Conservation (phyloP, 2,797 vertebrate genomes). For the Heliangelus exortis region DNA sequence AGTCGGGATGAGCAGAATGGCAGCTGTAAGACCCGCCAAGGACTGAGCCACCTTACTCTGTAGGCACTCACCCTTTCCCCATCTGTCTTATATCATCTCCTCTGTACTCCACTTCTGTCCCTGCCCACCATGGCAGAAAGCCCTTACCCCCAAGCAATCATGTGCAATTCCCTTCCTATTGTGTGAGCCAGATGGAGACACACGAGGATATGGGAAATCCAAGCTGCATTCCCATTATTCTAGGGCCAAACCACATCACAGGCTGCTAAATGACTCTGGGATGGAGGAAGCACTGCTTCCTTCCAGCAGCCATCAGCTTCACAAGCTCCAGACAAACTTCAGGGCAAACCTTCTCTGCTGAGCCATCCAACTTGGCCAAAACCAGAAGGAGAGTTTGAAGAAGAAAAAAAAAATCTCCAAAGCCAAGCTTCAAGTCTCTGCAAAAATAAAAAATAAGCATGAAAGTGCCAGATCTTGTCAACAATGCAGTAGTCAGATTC, state of each 20-base stretch:
- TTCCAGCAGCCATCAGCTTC: neutral
- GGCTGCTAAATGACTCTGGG: neutral
- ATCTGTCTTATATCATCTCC: neutral
- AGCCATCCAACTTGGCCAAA: neutral
- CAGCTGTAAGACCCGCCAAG: neutral
- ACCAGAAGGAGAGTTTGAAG: neutral
- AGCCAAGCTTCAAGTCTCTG: neutral
- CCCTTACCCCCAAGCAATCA: neutral
- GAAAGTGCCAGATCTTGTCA: neutral
- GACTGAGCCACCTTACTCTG: neutral
- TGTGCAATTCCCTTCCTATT: accelerated
- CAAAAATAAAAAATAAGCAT: neutral
- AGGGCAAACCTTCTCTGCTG: neutral
- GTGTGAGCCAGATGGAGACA: neutral
- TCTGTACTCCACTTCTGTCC: neutral
- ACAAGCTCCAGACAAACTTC: neutral
- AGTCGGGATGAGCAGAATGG: neutral
- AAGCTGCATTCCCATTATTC: neutral
- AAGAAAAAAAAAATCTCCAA: neutral
- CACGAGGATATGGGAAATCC: neutral
- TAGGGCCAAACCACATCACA: neutral
- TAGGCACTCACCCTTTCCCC: neutral
- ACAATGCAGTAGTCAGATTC: neutral
- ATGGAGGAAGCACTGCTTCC: neutral
- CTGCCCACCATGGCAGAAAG: neutral